Conservation (phyloP, 1,140 invertebrate genomes). For the Apis dorsata region DNA sequence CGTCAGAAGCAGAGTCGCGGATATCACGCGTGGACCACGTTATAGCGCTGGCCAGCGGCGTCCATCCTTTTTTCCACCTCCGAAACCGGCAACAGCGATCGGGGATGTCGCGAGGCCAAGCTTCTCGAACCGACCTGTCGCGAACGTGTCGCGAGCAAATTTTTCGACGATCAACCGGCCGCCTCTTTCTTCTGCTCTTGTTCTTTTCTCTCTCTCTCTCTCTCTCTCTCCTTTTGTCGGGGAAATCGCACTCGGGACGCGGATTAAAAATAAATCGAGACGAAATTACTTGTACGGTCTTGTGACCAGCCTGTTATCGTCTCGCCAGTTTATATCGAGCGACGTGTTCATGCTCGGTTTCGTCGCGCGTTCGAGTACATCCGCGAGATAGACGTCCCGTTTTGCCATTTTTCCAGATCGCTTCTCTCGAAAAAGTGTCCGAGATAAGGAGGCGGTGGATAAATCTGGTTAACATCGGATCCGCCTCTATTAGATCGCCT, state of each 20-base stretch:
- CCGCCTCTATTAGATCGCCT: too few species aligned
- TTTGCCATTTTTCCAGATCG: not conserved
- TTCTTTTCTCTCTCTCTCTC: too few species aligned
- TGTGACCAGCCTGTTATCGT: slow-evolving; percentile 23
- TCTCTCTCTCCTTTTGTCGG: too few species aligned
- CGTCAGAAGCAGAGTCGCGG: slow-evolving; percentile 47
- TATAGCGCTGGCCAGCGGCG: not conserved
- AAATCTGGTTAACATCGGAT: not conserved
- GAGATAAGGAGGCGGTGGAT: not conserved
- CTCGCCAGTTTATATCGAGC: not conserved
- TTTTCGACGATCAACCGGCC: too few species aligned
- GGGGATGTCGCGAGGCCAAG: too few species aligned
- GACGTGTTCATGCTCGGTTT: not conserved
- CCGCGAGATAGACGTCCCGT: not conserved
- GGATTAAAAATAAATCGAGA: slow-evolving; percentile 27
- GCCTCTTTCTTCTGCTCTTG: not conserved
- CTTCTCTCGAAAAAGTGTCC: not conserved
- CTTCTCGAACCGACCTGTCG: not conserved
- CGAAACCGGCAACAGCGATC: not conserved
- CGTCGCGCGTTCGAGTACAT: not conserved
- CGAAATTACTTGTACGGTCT: slow-evolving; percentile 33
- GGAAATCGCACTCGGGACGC: not conserved
- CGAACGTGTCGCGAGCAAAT: not conserved
- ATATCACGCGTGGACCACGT: slow-evolving; percentile 44
- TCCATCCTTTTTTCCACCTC: not conserved